These are phyloP conservation scores for Chaetura pelagica DNA, from an alignment of 2,113 vertebrate genomes.

Conservation along the genomic window DNA sequence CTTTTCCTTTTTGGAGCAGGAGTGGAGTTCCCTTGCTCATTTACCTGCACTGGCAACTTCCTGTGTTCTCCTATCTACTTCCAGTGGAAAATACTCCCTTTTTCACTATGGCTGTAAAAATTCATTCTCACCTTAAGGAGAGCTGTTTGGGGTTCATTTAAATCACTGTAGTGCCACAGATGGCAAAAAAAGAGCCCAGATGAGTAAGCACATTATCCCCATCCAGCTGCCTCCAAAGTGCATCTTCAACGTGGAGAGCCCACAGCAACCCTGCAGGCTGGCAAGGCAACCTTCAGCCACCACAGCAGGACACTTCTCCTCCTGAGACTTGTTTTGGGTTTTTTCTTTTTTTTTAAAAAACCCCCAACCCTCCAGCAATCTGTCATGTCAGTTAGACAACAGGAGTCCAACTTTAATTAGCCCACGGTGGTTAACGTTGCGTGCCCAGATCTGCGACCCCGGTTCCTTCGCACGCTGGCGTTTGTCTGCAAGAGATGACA, in stretches of 20 bases:
- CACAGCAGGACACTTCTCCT: neutral
- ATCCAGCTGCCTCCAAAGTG: neutral
- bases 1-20: neutral
- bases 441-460: constrained; percentile 26
- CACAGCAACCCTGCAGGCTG: neutral
- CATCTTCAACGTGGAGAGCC: rapidly evolving
- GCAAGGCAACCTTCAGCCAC: neutral
- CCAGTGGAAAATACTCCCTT: neutral
- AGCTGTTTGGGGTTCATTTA: neutral
- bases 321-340: neutral
- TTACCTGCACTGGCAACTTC: rapidly evolving
- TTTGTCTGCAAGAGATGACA: constrained; percentile 56
- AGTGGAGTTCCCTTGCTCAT: neutral
- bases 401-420: constrained; percentile 44
- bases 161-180: rapidly evolving
- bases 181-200: neutral
- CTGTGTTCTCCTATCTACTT: neutral
- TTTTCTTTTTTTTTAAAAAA: neutral
- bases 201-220: neutral
- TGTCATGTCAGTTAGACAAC: neutral
- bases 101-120: neutral
- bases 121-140: neutral
- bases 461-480: neutral
- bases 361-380: neutral
- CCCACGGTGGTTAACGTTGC: neutral